Evolutionary conservation across 2,797 vertebrate genomes (phyloP).

Genomic region (Leuciscus waleckii): DNA sequence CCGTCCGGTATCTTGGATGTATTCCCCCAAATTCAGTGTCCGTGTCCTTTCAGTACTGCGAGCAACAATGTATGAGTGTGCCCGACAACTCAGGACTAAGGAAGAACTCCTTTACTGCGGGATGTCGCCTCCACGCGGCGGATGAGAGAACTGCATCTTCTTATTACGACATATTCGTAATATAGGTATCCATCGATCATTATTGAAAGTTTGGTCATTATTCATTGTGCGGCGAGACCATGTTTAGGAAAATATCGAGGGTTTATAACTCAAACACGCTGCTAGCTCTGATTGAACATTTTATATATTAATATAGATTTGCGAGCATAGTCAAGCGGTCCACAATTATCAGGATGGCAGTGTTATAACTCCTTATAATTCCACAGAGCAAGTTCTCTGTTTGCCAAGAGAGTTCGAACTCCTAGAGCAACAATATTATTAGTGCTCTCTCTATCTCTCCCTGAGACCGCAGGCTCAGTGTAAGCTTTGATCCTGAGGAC

Average conservation of each 20-base stretch:
- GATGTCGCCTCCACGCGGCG: conserved; percentile 76
- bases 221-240: neutral
- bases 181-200: neutral
- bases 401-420: conserved; percentile 11
- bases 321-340: neutral
- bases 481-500: conserved; percentile 63
- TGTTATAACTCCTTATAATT: neutral
- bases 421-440: conserved; percentile 22
- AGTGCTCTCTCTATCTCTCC: conserved; percentile 2
- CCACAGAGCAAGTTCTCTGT: neutral
- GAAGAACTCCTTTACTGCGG: conserved; percentile 65
- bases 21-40: conserved; percentile 24
- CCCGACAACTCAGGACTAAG: conserved; percentile 24
- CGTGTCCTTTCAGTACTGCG: conserved; percentile 50
- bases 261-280: neutral
- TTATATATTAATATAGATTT: neutral
- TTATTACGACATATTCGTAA: neutral
- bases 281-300: neutral
- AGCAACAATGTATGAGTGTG: conserved; percentile 49
- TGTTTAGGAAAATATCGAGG: neutral
- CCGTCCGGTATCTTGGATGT: conserved; percentile 17
- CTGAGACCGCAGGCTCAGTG: conserved; percentile 52
- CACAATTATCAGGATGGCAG: conserved; percentile 12
- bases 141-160: conserved; percentile 46
- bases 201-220: neutral